These are phyloP conservation scores for Aphelinus certus DNA, from an alignment of 1,140 invertebrate genomes.

Conservation along the genomic window DNA sequence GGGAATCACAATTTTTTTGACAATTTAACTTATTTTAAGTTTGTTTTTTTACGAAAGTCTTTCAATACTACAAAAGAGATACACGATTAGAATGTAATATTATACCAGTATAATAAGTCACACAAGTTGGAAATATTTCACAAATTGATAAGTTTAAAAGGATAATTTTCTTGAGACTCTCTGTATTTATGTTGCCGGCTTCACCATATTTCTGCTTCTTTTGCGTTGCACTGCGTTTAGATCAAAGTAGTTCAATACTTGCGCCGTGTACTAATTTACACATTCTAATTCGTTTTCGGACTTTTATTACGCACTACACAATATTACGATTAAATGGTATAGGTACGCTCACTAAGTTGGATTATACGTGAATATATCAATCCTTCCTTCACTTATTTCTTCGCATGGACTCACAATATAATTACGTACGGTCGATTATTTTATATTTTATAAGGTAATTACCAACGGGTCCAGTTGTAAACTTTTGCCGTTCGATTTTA, in stretches of 20 bases:
- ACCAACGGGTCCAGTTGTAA: slow-evolving; percentile 45
- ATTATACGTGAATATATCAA: slow-evolving; percentile 58
- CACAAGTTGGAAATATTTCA: no score
- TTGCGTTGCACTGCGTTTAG: slow-evolving; percentile 7
- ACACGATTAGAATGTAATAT: slow-evolving; percentile 26
- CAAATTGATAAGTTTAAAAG: no score
- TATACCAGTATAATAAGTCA: slow-evolving; percentile 11
- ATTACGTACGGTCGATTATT: slow-evolving; percentile 61
- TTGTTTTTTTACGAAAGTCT: neutral
- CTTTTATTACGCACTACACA: slow-evolving; percentile 51
- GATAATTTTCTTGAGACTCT: no score
- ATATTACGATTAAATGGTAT: slow-evolving; percentile 57
- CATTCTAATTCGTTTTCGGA: slow-evolving; percentile 33
- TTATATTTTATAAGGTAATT: slow-evolving; percentile 57
- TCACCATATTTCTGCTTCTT: neutral
- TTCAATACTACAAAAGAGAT: slow-evolving; percentile 22
- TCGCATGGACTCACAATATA: slow-evolving; percentile 57
- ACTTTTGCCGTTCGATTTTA: slow-evolving; percentile 43
- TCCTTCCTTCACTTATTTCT: slow-evolving; percentile 20
- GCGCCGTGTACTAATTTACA: slow-evolving; percentile 31
- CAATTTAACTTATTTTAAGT: slow-evolving; percentile 39
- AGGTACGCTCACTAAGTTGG: slow-evolving; percentile 55
- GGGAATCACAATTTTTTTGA: slow-evolving; percentile 57
- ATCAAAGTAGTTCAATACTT: slow-evolving; percentile 35
- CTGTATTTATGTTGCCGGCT: no score